Conservation (phyloP, 2,113 vertebrate species). For the Geococcyx californianus region DNA sequence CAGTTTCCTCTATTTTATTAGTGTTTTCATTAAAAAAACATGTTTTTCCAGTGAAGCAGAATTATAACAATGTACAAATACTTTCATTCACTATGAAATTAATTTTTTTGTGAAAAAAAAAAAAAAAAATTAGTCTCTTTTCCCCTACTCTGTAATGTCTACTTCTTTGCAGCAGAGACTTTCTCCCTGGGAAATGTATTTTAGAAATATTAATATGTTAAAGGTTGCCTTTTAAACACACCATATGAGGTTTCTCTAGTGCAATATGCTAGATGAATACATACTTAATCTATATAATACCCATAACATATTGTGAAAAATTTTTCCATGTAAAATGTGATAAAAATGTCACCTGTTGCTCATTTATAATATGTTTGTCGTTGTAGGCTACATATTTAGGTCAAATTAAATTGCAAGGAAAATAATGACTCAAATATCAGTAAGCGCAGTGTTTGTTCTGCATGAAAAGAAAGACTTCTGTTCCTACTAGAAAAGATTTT, state of each 20-base stretch:
- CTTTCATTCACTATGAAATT: background rate
- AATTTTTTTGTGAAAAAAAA: background rate
- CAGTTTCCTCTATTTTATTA: background rate
- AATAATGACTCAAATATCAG: background rate
- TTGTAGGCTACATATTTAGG: constrained; percentile 5
- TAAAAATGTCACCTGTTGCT: constrained; percentile 40
- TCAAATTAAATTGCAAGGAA: constrained; percentile 12
- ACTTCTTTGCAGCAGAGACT: background rate
- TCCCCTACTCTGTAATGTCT: background rate
- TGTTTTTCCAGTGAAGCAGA: background rate
- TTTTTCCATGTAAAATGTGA: background rate
- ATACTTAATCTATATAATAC: constrained; percentile 12
- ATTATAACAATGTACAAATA: background rate
- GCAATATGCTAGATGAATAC: background rate
- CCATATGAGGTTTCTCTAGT: background rate
- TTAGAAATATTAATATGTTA: background rate
- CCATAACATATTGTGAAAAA: constrained; percentile 7
- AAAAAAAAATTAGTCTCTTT: background rate
- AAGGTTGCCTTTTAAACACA: constrained; percentile 19
- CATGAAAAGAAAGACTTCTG: background rate
- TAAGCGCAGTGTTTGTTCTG: background rate
- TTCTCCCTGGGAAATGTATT: background rate
- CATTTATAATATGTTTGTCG: constrained; percentile 46
- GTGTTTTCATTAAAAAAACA: background rate
- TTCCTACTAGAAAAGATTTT: background rate